These are phyloP conservation scores for Bungarus multicinctus DNA, from an alignment of 2,113 vertebrate genomes.

Conservation along the genomic window DNA sequence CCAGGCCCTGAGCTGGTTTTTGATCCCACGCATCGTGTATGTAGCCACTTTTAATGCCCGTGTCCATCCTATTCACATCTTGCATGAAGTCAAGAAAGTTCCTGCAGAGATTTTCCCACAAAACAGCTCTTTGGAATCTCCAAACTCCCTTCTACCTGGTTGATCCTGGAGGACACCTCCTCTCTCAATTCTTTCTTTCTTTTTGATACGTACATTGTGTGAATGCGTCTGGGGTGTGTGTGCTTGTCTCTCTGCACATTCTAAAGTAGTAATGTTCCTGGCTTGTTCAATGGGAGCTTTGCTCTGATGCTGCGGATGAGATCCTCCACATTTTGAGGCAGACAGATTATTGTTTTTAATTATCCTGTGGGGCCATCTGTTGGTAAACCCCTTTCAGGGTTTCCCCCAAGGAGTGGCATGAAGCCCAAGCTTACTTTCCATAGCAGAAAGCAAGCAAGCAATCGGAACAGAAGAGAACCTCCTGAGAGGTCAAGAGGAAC, in stretches of 20 bases:
- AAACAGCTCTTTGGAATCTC: not conserved
- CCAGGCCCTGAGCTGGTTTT: not conserved
- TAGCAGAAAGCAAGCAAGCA: not conserved
- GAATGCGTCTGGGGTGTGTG: not conserved
- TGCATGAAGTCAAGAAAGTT: not conserved
- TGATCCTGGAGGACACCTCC: not conserved
- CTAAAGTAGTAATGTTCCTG: not conserved
- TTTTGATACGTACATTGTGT: not conserved
- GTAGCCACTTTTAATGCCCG: not conserved
- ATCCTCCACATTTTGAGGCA: not conserved
- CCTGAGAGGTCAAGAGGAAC: too few species aligned
- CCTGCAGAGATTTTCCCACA: not conserved
- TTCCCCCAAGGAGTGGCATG: not conserved
- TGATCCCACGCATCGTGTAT: not conserved
- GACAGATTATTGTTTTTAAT: not conserved
- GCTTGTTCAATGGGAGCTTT: not conserved
- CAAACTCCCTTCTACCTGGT: not conserved
- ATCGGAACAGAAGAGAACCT: not conserved
- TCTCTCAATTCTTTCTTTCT: not conserved
- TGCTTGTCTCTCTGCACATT: not conserved
- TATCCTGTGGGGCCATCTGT: not conserved
- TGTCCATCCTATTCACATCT: not conserved
- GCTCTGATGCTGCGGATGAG: not conserved
- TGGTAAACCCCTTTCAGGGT: not conserved
- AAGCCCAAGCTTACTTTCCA: not conserved